These are phyloP conservation scores for Pogonomyrmex californicus DNA, from an alignment of 1,140 invertebrate genomes.

Conservation along the genomic window DNA sequence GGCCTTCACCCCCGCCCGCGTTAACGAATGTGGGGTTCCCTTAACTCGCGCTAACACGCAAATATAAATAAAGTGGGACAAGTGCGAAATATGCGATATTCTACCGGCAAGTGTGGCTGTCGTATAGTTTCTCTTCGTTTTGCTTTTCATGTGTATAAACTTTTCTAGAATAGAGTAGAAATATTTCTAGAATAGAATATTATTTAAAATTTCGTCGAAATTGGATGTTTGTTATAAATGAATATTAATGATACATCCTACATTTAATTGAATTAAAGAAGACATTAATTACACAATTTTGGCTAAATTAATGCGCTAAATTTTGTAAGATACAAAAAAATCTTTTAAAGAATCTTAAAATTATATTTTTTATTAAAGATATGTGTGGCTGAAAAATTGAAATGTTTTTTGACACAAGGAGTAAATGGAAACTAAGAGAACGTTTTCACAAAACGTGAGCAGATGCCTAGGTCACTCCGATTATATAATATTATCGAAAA, in stretches of 20 bases:
- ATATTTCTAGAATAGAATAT: background rate
- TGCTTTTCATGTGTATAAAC: background rate
- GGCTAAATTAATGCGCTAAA: background rate
- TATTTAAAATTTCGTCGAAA: background rate
- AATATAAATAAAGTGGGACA: slow-evolving; percentile 75
- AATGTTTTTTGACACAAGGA: background rate
- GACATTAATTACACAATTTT: background rate
- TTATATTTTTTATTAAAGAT: background rate
- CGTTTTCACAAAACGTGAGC: background rate
- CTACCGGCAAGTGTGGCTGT: slow-evolving; percentile 15
- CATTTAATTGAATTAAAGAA: background rate
- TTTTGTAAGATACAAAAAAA: background rate
- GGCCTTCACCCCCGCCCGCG: slow-evolving; percentile 56
- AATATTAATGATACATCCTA: background rate
- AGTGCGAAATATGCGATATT: slow-evolving; percentile 64
- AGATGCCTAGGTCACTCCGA: background rate
- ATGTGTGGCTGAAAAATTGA: background rate
- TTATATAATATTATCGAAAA: slow-evolving; percentile 72
- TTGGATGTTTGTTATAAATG: background rate
- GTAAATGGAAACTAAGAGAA: background rate
- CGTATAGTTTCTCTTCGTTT: slow-evolving; percentile 10
- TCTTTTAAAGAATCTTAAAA: background rate
- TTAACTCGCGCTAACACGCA: slow-evolving; percentile 59
- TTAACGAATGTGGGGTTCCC: slow-evolving; percentile 70
- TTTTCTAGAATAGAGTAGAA: background rate